Conservation (phyloP, 2,113 vertebrate species). For the Apteryx mantelli region DNA sequence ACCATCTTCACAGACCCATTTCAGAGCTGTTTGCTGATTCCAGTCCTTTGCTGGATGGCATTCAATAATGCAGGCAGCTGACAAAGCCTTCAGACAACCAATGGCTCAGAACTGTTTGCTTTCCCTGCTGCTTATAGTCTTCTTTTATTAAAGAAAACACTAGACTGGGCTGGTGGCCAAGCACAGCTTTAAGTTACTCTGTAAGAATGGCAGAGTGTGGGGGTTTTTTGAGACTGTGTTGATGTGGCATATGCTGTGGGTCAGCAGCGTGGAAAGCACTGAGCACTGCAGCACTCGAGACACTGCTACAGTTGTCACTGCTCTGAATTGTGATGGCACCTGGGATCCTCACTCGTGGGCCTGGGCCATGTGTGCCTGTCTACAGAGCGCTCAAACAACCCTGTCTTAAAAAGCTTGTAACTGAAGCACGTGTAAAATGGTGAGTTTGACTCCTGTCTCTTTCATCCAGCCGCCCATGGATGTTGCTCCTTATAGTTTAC, state of each 20-base stretch:
- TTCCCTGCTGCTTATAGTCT: background rate
- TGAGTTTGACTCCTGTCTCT: background rate
- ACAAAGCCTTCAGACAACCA: rapidly evolving
- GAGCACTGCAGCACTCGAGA: rapidly evolving
- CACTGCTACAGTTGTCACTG: background rate
- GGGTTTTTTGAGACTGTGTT: background rate
- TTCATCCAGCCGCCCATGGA: background rate
- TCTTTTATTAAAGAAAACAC: background rate
- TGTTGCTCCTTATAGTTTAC: background rate
- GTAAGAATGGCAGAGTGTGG: background rate
- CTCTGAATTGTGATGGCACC: background rate
- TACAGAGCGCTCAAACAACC: background rate
- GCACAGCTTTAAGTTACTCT: background rate
- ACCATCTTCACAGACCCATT: background rate
- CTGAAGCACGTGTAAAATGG: background rate
- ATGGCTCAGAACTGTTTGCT: background rate
- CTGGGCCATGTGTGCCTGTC: background rate
- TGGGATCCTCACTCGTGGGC: background rate
- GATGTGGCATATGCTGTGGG: background rate
- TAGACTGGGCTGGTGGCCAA: background rate
- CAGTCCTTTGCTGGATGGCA: background rate
- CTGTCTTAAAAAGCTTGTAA: background rate
- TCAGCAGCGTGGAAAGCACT: background rate
- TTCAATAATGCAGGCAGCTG: background rate
- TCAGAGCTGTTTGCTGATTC: background rate